Conservation (phyloP, 2,797 vertebrate species). For the Protonibea diacanthus region DNA sequence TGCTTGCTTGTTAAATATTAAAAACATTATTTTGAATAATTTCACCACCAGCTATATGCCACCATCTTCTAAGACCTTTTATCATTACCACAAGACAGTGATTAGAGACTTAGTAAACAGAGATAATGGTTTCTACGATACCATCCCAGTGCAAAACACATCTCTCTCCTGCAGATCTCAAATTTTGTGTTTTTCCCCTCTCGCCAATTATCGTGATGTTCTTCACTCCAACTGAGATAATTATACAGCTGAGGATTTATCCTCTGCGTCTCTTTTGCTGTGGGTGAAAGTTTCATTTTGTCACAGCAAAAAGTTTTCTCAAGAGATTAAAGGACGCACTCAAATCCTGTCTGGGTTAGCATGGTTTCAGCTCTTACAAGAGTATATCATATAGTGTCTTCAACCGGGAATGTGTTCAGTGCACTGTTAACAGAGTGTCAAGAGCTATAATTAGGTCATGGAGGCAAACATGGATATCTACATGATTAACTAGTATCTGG, state of each 20-base stretch:
- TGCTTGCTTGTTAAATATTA: slow-evolving; percentile 4
- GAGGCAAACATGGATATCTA: slow-evolving; percentile 30
- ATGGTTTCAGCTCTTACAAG: neutral
- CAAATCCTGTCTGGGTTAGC: slow-evolving; percentile 9
- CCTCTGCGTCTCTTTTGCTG: neutral
- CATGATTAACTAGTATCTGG: slow-evolving; percentile 10
- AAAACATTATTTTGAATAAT: slow-evolving; percentile 5
- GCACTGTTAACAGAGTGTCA: slow-evolving; percentile 9
- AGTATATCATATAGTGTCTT: neutral
- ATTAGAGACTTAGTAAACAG: slow-evolving; percentile 62
- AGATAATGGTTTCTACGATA: slow-evolving; percentile 39
- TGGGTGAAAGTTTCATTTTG: neutral
- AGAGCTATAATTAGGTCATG: slow-evolving; percentile 9
- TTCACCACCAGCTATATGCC: slow-evolving; percentile 16
- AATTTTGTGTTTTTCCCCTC: slow-evolving; percentile 32
- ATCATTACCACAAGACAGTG: slow-evolving; percentile 48
- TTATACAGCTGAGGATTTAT: slow-evolving; percentile 20
- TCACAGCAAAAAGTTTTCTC: neutral
- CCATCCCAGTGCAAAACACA: slow-evolving; percentile 3
- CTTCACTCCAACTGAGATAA: slow-evolving; percentile 12
- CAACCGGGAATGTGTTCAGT: neutral
- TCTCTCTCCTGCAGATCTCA: slow-evolving; percentile 13
- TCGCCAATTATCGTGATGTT: slow-evolving; percentile 22
- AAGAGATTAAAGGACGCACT: neutral
- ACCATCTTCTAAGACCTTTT: neutral